Conservation (phyloP, 2,113 vertebrate genomes). For the Coturnix japonica region DNA sequence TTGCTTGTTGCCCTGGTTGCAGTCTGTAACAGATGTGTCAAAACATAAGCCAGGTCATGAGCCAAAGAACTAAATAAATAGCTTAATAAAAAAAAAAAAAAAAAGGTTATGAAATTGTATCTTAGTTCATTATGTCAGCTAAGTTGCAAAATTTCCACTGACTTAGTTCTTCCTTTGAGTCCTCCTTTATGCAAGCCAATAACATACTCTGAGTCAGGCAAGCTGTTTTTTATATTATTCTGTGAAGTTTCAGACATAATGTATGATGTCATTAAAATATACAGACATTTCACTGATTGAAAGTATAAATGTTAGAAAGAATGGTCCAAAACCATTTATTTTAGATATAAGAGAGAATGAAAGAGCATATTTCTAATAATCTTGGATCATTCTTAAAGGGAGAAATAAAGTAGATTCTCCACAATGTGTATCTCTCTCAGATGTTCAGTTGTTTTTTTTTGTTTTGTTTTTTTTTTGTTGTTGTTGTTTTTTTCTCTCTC, state of each 20-base stretch:
- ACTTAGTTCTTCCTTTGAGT: constrained; percentile 19
- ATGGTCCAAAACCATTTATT: not conserved
- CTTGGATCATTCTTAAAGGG: not conserved
- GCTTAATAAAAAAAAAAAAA: not conserved
- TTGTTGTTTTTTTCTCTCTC: too few relatives aligned
- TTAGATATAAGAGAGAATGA: not conserved
- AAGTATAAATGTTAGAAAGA: not conserved
- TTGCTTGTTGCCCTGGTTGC: constrained; percentile 48
- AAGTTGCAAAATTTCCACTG: constrained; percentile 34
- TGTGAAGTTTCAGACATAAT: constrained; percentile 29
- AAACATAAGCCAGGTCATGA: constrained; percentile 48
- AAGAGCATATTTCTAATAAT: constrained; percentile 1
- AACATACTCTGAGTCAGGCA: not conserved
- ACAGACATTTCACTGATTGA: constrained; percentile 15
- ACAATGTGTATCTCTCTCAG: not conserved
- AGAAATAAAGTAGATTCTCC: not conserved
- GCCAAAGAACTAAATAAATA: constrained; percentile 27
- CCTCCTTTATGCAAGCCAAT: constrained; percentile 9
- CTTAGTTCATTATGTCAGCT: not conserved
- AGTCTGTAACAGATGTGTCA: constrained; percentile 53
- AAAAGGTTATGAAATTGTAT: not conserved
- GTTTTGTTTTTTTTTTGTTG: too few relatives aligned
- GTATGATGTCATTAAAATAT: constrained; percentile 3
- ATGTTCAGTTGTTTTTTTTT: not conserved
- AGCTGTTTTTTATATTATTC: constrained; percentile 11